Conservation (phyloP, 1,140 invertebrate species). For the Latrodectus geometricus region DNA sequence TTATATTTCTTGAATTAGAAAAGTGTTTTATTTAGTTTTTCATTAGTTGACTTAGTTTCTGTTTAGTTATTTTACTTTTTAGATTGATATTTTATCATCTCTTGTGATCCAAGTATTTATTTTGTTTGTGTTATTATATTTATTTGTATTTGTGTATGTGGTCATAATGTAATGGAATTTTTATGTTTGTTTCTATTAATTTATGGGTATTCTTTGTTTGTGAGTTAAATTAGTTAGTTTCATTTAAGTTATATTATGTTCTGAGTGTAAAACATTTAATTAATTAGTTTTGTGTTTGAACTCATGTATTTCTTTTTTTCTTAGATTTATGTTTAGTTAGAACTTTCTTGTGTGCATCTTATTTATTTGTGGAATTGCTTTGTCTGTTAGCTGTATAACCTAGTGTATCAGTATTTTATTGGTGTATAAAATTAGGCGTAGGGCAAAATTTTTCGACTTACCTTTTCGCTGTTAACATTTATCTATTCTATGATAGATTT, state of each 20-base stretch:
- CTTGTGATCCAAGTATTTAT: neutral
- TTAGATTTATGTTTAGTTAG: too few relatives aligned
- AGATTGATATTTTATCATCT: neutral
- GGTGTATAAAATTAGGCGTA: neutral
- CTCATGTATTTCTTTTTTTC: too few relatives aligned
- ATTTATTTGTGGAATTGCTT: neutral
- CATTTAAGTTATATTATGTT: neutral
- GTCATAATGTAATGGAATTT: too few relatives aligned
- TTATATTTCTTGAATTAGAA: neutral
- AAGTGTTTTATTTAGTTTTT: neutral
- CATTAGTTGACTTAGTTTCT: neutral
- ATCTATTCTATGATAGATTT: neutral
- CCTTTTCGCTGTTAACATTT: neutral
- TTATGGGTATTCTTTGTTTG: neutral
- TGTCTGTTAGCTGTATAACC: neutral
- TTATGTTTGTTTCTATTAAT: neutral
- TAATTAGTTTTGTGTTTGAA: neutral
- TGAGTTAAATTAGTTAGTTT: neutral
- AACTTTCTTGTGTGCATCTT: too few relatives aligned
- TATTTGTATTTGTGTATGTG: too few relatives aligned
- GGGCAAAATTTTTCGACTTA: neutral
- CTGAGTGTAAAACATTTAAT: neutral
- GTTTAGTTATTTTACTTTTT: neutral
- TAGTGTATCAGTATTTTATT: neutral
- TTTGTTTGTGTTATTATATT: neutral